Evolutionary conservation across 2,888 invertebrate species (phyloP).

Genomic region (Drosophila koepferae): DNA sequence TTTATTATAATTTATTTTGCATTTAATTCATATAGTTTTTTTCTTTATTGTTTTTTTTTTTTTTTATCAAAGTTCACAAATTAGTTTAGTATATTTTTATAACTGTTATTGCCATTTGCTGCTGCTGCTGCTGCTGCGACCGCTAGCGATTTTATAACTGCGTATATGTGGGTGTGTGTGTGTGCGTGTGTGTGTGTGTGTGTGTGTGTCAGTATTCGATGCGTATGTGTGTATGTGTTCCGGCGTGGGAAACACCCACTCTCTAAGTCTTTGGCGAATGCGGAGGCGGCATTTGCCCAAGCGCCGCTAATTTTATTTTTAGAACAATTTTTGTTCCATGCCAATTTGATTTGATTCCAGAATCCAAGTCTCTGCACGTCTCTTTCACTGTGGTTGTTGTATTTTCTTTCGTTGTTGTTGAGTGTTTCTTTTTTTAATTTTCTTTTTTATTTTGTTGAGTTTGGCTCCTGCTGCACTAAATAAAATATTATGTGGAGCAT

Average conservation of each 20-base stretch:
- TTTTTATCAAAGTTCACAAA: neutral
- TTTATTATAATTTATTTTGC: too few species aligned
- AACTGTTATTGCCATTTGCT: constrained; percentile 1
- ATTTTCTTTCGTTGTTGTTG: neutral
- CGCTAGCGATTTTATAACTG: constrained; percentile 19
- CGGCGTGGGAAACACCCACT: constrained; percentile 48
- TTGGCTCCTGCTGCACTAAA: constrained; percentile 16
- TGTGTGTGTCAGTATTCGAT: neutral
- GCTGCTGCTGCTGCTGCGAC: constrained; percentile 22
- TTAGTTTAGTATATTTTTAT: constrained; percentile 5
- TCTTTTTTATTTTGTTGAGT: neutral
- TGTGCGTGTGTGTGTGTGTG: neutral
- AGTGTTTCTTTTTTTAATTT: neutral
- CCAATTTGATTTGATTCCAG: neutral
- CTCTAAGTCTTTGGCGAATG: constrained; percentile 3
- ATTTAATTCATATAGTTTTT: neutral
- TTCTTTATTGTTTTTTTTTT: neutral
- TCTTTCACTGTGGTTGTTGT: neutral
- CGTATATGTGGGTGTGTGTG: constrained; percentile 9
- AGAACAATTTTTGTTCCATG: neutral
- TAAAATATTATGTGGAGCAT: constrained; percentile 43
- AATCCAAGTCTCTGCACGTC: neutral
- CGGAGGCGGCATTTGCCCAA: constrained; percentile 7
- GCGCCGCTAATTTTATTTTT: constrained; percentile 5
- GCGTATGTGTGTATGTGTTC: constrained; percentile 3